These are phyloP conservation scores for Pleuronectes platessa DNA, from an alignment of 2,113 vertebrate genomes.

Conservation along the genomic window DNA sequence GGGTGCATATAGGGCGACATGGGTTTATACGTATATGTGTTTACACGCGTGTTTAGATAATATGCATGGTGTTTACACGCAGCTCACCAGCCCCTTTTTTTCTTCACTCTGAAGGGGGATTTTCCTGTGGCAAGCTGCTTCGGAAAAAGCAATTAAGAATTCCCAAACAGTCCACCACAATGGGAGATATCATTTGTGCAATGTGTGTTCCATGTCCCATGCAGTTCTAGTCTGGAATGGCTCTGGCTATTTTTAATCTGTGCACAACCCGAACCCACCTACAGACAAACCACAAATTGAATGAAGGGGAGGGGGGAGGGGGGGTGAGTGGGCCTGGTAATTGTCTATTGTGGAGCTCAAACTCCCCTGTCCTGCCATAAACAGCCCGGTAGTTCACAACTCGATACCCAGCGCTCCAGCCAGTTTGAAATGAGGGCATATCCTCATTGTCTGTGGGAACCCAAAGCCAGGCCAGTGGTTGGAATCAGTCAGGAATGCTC, in stretches of 20 bases:
- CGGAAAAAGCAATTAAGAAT: conserved; percentile 84
- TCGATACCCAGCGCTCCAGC: conserved; percentile 69
- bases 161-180: conserved; percentile 82
- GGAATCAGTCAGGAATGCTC: conserved; percentile 80
- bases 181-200: conserved; percentile 77
- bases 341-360: conserved; percentile 78
- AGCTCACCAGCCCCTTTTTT: conserved; percentile 67
- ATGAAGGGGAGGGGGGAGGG: conserved; percentile 53
- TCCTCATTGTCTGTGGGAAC: conserved; percentile 78
- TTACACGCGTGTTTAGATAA: conserved; percentile 71
- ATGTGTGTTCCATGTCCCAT: conserved; percentile 72
- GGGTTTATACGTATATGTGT: conserved; percentile 70
- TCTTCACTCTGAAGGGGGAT: conserved; percentile 77
- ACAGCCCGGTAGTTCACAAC: conserved; percentile 75
- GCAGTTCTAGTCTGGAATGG: conserved; percentile 74
- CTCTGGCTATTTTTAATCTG: conserved; percentile 81
- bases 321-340: conserved; percentile 67
- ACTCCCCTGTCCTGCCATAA: conserved; percentile 75
- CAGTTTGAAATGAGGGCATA: conserved; percentile 69
- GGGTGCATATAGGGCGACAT: conserved; percentile 70
- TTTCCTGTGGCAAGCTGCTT: conserved; percentile 81
- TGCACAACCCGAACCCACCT: conserved; percentile 76
- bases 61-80: conserved; percentile 72
- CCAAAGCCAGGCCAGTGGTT: conserved; percentile 70
- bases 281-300: conserved; percentile 73